Percentiles rank a stretch among this genome's conserved stretches.
Evolutionary conservation across 2,888 invertebrate genomes (phyloP).

Genomic region (Crioceris asparagi): DNA sequence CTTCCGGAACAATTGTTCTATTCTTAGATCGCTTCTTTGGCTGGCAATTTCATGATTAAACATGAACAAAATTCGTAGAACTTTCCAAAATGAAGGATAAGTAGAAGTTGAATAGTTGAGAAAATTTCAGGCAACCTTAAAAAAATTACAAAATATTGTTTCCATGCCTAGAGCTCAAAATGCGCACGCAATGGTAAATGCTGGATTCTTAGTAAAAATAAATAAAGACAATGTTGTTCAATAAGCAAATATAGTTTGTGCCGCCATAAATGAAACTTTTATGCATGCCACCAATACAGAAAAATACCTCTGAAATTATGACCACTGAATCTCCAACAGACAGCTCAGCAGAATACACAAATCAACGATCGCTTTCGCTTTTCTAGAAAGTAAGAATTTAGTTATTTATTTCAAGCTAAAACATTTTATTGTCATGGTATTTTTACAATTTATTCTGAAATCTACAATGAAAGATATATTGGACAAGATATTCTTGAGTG

Average conservation of each 20-base stretch:
- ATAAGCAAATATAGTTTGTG: slow-evolving; percentile 52
- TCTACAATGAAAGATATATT: too few relatives aligned
- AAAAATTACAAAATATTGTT: too few relatives aligned
- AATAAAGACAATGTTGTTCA: slow-evolving; percentile 36
- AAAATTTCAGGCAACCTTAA: slow-evolving; percentile 47
- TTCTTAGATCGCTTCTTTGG: slow-evolving; percentile 47
- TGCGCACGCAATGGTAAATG: slow-evolving; percentile 65
- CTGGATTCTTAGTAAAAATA: slow-evolving; percentile 56
- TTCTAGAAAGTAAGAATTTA: too few relatives aligned
- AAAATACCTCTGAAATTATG: too few relatives aligned
- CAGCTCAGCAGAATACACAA: too few relatives aligned
- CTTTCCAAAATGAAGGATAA: too few relatives aligned
- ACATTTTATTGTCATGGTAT: too few relatives aligned
- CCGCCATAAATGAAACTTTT: slow-evolving; percentile 47
- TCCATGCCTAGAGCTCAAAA: slow-evolving; percentile 62
- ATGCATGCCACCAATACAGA: slow-evolving; percentile 45
- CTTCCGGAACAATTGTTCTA: slow-evolving; percentile 1
- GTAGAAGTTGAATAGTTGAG: too few relatives aligned
- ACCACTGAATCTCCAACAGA: too few relatives aligned
- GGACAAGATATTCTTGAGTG: slow-evolving; percentile 35
- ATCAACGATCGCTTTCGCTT: too few relatives aligned
- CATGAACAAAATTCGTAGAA: slow-evolving; percentile 53
- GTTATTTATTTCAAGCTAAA: too few relatives aligned
- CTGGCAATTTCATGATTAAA: slow-evolving; percentile 63
- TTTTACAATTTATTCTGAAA: too few relatives aligned